These are phyloP conservation scores for Drosophila meridionalis DNA, from an alignment of 2,888 invertebrate species.

Conservation along the genomic window DNA sequence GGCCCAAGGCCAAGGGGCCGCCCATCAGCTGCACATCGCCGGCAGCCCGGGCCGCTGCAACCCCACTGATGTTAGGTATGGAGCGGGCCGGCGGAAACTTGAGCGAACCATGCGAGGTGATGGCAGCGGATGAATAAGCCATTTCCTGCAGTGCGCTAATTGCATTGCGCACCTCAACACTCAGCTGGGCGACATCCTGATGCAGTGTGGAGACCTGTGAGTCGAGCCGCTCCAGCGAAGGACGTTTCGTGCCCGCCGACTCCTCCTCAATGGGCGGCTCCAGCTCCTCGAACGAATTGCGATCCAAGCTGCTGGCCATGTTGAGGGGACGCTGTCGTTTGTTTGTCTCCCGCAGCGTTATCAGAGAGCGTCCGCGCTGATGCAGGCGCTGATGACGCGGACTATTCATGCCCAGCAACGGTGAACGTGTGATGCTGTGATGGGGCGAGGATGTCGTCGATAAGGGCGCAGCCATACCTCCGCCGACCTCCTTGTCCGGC, in stretches of 20 bases:
- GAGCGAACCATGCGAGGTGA: slow-evolving; percentile 82
- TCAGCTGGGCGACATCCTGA: slow-evolving; percentile 93
- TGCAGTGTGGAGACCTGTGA: slow-evolving; percentile 93
- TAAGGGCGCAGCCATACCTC: slow-evolving; percentile 86
- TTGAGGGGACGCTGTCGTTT: slow-evolving; percentile 89
- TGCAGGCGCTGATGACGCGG: slow-evolving; percentile 83
- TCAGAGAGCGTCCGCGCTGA: slow-evolving; percentile 85
- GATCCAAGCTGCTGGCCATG: slow-evolving; percentile 83
- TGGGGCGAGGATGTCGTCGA: slow-evolving; percentile 86
- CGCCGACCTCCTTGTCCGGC: slow-evolving; percentile 94
- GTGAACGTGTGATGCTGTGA: slow-evolving; percentile 81
- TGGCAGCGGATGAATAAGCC: slow-evolving; percentile 88
- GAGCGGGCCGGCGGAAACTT: slow-evolving; percentile 91
- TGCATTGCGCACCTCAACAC: slow-evolving; percentile 93
- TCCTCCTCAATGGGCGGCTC: slow-evolving; percentile 74
- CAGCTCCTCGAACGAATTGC: slow-evolving; percentile 83
- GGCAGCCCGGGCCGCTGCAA: slow-evolving; percentile 46
- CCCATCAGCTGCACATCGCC: slow-evolving; percentile 44
- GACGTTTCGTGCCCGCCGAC: slow-evolving; percentile 58
- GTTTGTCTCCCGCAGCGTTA: slow-evolving; percentile 88
- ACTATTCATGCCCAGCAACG: slow-evolving; percentile 79
- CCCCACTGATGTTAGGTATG: slow-evolving; percentile 90
- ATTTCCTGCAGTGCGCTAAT: slow-evolving; percentile 94
- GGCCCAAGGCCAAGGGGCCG: slow-evolving; percentile 38
- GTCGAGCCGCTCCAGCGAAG: slow-evolving; percentile 90